Percentiles rank a stretch among this genome's conserved stretches.
Evolutionary conservation across 2,797 vertebrate genomes (phyloP).

Genomic region (Alcedo quadribrachys): DNA sequence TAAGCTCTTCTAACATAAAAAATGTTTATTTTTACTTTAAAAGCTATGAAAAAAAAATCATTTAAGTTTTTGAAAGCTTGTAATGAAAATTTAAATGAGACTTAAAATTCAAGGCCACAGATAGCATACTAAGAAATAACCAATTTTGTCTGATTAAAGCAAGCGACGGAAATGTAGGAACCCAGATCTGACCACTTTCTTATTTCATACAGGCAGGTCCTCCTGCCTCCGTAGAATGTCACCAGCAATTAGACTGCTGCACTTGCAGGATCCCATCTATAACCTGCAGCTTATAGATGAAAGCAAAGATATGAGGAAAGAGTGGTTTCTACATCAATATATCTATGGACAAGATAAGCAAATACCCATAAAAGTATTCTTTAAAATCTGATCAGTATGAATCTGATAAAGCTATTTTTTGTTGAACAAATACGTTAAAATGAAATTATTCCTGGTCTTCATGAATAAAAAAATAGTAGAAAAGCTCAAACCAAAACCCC

Average conservation of each 20-base stretch:
- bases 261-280: neutral
- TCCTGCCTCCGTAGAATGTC: neutral
- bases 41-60: no score
- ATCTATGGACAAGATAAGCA: neutral
- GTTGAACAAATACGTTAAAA: neutral
- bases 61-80: neutral
- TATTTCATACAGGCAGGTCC: neutral
- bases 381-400: neutral
- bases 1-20: neutral
- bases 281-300: neutral
- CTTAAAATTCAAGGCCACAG: neutral
- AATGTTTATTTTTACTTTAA: no score
- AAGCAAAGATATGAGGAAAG: neutral
- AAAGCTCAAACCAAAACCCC: neutral
- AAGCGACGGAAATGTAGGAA: neutral
- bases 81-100: neutral
- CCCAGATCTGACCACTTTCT: neutral
- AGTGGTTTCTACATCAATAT: neutral
- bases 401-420: neutral
- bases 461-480: neutral
- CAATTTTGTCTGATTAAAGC: neutral
- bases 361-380: neutral
- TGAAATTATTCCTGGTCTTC: neutral
- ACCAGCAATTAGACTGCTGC: neutral
- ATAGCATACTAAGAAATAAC: neutral